Evolutionary conservation across 2,113 vertebrate genomes (phyloP), one percentile per base, ranked within the genome.

Genomic region (Solea senegalensis): DNA sequence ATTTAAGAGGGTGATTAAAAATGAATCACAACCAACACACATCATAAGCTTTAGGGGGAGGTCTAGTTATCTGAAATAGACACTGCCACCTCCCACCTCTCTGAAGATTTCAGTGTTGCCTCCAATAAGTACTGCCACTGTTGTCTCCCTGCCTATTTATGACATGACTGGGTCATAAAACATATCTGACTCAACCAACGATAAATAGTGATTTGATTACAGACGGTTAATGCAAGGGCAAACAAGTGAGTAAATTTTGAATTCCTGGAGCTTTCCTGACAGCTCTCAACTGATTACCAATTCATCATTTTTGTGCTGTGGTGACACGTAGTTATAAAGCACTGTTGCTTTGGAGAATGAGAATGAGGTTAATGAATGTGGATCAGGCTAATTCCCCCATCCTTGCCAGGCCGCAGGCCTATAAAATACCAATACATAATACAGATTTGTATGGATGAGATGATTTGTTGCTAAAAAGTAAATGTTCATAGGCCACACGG

Each of bases 151-250:
- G 62, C 81, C 57, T 63, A 65, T 68, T 73, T 72, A 44, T 87
- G 87, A 91, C 79, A 86, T 85, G 78, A 69, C 9, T 8, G 34
- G 74, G 61, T 68, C 77, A 83, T 88, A 92, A 90, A 91, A 80
- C 80, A 85, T 67, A 72, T 83, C 85, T 57, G 78, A 86, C 80
- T 78, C 61, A 89, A 82, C 72, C 78, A 72, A 87, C 84, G 50
- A 88, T 92, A 89, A 93, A 91, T 88, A 87, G 82, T 92, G 88
- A 91, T 92, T 91, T 91, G 89, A 93, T 94, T 92, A 88, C 92
- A 91, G 91, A 90, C 63, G 69, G 90, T 91, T 92, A 90, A 92
- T 91, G 87, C 86, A 92, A 87, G 90, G 91, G 86, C 90, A 93
- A 90, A 92, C 90, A 90, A 90, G 83, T 90, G 88, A 40, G 74